A percentile compares a stretch with the other conserved stretches of the same genome.
These are phyloP conservation scores for Remorina albescens DNA, from an alignment of 2,797 vertebrate genomes.

Conservation along the genomic window DNA sequence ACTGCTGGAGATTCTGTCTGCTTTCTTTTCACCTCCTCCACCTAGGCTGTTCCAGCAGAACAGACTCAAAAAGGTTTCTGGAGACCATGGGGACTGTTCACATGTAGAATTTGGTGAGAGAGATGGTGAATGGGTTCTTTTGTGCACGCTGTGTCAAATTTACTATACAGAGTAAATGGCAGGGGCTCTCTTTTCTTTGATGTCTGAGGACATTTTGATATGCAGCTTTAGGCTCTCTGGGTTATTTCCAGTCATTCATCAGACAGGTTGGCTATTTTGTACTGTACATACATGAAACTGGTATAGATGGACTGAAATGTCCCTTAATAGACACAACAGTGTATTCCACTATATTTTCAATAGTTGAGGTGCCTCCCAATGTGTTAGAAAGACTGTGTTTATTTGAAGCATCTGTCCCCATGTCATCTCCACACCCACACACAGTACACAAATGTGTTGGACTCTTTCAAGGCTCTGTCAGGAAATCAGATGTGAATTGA, in stretches of 20 bases:
- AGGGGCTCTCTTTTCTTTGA: slow-evolving; percentile 9
- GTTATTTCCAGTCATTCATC: slow-evolving; percentile 7
- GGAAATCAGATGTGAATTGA: slow-evolving; percentile 49
- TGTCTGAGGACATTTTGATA: slow-evolving; percentile 18
- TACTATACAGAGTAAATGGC: slow-evolving; percentile 32
- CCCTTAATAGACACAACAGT: slow-evolving; percentile 14
- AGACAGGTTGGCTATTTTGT: slow-evolving; percentile 6
- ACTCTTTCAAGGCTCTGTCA: slow-evolving; percentile 45
- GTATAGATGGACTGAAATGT: slow-evolving; percentile 15
- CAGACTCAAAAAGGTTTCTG: slow-evolving; percentile 26
- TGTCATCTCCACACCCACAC: too few relatives aligned
- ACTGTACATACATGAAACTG: not conserved
- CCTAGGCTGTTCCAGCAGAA: slow-evolving; percentile 28
- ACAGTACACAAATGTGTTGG: slow-evolving; percentile 26
- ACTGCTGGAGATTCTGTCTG: slow-evolving; percentile 52
- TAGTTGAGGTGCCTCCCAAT: too few relatives aligned
- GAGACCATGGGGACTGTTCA: slow-evolving; percentile 41
- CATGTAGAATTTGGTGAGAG: slow-evolving; percentile 33
- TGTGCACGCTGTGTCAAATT: slow-evolving; percentile 24
- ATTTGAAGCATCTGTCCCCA: too few relatives aligned
- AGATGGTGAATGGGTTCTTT: not conserved
- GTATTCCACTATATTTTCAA: slow-evolving; percentile 28
- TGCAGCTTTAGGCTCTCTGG: slow-evolving; percentile 7
- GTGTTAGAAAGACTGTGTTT: too few relatives aligned
- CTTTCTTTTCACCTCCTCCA: slow-evolving; percentile 36